phyloP scores from a whole-genome alignment of 2,113 vertebrate species.

The Dipodomys stephensi region DNA sequence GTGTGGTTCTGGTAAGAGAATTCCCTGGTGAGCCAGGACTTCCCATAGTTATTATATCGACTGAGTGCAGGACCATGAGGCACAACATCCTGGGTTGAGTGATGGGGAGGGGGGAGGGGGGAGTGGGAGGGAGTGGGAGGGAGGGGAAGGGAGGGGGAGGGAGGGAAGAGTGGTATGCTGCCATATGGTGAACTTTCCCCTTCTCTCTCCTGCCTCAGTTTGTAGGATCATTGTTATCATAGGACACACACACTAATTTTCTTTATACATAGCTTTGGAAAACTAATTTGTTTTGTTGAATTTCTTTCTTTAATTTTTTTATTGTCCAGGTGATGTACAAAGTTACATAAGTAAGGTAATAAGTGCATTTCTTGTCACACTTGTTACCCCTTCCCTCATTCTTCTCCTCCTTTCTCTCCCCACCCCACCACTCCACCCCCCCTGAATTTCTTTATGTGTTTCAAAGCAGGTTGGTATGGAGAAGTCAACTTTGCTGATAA shows the following conservation, averaged over 20 bases:
- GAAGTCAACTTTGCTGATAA: neutral
- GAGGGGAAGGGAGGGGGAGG: too few species aligned
- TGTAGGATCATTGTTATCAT: constrained; percentile 18
- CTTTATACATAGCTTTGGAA: neutral
- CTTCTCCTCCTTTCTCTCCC: too few species aligned
- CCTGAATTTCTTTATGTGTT: neutral
- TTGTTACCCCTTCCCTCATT: too few species aligned
- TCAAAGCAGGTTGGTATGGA: neutral
- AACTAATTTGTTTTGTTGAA: constrained; percentile 32
- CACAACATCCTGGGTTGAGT: too few species aligned
- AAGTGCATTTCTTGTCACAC: too few species aligned
- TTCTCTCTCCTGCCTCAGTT: neutral
- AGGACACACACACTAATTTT: constrained; percentile 2
- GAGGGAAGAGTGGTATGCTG: too few species aligned
- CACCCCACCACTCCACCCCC: too few species aligned
- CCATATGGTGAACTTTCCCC: neutral
- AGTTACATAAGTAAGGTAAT: too few species aligned
- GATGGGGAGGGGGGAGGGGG: too few species aligned
- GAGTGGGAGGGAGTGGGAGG: too few species aligned
- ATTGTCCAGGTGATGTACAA: too few species aligned
- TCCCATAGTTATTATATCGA: neutral
- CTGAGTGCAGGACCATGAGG: neutral
- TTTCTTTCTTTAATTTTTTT: neutral
- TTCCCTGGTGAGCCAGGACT: neutral
- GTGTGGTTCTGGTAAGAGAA: too few species aligned